Base-by-base conservation (phyloP, 2,113 vertebrate species). In the Numenius arquata region DNA sequence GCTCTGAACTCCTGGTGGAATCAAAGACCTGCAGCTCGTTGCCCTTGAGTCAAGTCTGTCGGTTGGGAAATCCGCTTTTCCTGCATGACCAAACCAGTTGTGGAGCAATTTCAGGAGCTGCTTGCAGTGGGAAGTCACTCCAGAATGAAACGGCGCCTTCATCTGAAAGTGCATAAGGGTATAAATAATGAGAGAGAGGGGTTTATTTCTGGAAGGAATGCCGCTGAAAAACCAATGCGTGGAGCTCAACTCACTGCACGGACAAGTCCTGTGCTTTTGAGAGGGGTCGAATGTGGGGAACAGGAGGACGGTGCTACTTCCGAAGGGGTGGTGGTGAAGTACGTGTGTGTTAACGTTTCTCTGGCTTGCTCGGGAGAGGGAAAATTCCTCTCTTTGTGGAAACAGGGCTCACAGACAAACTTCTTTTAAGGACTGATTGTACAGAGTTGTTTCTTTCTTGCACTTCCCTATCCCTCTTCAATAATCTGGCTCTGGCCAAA, bases 311-410 rank as follows among this genome's bases (percentile, higher is more conserved):
- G 0, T 14, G 58, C 22, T 40, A 2, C 41, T 74, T 36, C 1
- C 3, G 45, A 7, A 38, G 2, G 19, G 25, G 29, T 55, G 45
- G 15, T 36, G 18, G 6, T 66, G 36, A 38, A n/a, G 21, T 12
- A 15, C 12, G 0, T 48, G 23, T 6, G 2, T 9, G 18, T 50
- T 34, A 6, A 9, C 0, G 1, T 47, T 91, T 30, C 23, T 52
- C 45, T 40, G 26, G 34, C 20, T 93, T 38, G 2, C 23, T 36
- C 43, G 18, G 40, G 43, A 77, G 62, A 41, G 29, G 41, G 32
- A 47, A 17, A 30, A 45, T 34, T 56, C 48, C 32, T 62, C 3
- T 61, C 2, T 58, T 36, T 66, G 10, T 7, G 17, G 84, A 53
- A 73, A 25, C 4, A 2, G 32, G 27, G 65, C 22, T 41, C 17